Base-by-base conservation (phyloP, 2,797 vertebrate genomes). In the Hippopotamyrus pictus region DNA sequence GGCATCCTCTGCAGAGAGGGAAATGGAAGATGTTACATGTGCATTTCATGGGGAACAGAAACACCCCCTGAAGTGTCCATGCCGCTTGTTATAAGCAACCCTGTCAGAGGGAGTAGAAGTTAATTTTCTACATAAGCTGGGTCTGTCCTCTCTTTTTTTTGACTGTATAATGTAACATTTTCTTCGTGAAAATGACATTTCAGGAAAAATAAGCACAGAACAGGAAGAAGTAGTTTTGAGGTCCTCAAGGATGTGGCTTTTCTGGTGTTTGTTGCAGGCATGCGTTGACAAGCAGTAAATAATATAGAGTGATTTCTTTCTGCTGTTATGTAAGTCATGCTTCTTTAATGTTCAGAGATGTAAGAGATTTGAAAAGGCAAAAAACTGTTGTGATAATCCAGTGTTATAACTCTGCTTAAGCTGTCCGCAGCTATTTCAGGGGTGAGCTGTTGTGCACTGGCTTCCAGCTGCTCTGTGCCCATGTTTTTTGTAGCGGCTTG, bases 81-180 rank as follows among this genome's bases (percentile, higher is more conserved):
- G 93, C 22, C 48, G 92, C 94, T 94, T 92, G 93, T 93, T 94
- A 94, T 91, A 90, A 62, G 65, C 59, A 87, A 69, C 87, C 0
- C 90, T 93, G 89, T 94, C 93, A 93, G 93, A 90, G 89, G 62
- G 93, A 94, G 96, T 95, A 94, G 95, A 94, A 94, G 94, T 95
- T 93, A 92, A 89, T 94, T 22, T 93, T 89, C 88, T 91, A 57
- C 91, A 93, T 94, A 88, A 92, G 93, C 95, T 94, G 90, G 92
- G 44, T 90, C 79, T 90, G 3, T 48, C 51, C 44, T 19, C 7
- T 62, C 37, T 65, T 41, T 65, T 8, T 50, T 87, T 41, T 54
- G 25, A 54, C 50, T 54, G 22, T 19, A 9, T 8, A 44, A 59
- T 59, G 53, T 54, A 53, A 86, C 25, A 54, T 87, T 57, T 59